Percentiles rank a stretch among this genome's conserved stretches.
These are phyloP conservation scores for Cacatua alba DNA, from an alignment of 2,113 vertebrate species.

Conservation along the genomic window DNA sequence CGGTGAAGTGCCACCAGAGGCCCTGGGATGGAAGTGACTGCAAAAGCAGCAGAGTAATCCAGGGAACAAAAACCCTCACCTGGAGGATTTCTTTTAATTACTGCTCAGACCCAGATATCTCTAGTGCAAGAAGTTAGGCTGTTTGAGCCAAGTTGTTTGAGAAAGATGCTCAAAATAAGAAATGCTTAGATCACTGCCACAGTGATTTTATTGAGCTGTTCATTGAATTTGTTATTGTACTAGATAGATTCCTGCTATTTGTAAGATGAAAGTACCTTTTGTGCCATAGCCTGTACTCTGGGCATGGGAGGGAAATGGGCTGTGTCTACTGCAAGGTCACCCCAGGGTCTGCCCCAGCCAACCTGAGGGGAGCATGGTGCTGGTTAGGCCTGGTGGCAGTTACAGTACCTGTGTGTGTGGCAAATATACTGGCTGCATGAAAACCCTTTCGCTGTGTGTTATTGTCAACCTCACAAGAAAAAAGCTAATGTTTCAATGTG, in stretches of 20 bases:
- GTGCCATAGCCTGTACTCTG: too few species aligned
- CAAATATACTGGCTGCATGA: background rate
- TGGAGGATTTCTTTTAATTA: background rate
- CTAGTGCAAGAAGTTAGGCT: background rate
- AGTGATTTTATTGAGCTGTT: background rate
- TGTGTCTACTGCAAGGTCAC: rapidly evolving
- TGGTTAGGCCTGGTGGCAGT: background rate
- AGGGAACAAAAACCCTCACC: background rate
- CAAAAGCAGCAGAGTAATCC: background rate
- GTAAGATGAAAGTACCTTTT: background rate
- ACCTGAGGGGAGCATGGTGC: rapidly evolving
- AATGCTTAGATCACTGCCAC: background rate
- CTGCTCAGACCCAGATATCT: background rate
- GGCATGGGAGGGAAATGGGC: background rate
- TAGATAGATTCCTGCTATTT: background rate
- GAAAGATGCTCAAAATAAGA: background rate
- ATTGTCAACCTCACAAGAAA: background rate
- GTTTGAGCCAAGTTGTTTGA: background rate
- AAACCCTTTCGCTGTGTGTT: background rate
- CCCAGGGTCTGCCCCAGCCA: rapidly evolving
- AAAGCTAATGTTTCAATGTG: background rate
- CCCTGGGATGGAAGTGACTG: background rate
- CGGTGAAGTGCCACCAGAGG: background rate
- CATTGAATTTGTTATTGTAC: background rate
- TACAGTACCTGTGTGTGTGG: background rate